phyloP scores from a whole-genome alignment of 2,113 vertebrate species.

The Sinocyclocheilus grahami region DNA sequence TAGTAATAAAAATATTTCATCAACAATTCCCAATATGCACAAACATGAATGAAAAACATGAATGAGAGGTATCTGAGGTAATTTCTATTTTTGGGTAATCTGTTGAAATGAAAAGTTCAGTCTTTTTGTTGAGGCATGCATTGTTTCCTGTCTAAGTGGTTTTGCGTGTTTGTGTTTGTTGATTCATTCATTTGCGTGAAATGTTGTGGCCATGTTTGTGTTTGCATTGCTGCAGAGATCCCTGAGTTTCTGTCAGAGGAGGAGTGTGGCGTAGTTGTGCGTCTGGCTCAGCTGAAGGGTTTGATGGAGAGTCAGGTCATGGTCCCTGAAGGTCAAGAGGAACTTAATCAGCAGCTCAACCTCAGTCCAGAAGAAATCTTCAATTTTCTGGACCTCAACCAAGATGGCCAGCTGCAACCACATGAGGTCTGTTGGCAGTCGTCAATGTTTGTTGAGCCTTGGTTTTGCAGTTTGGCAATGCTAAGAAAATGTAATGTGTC shows the following conservation, averaged over 20 bases:
- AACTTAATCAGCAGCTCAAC: slow-evolving; percentile 87
- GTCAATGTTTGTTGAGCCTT: background rate
- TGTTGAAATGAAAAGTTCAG: background rate
- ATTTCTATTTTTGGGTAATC: background rate
- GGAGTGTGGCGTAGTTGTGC: slow-evolving; percentile 88
- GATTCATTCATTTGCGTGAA: background rate
- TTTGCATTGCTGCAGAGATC: slow-evolving; percentile 79
- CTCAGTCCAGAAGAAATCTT: slow-evolving; percentile 94
- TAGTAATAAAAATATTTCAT: background rate
- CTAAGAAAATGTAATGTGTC: slow-evolving; percentile 4
- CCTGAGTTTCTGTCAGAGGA: slow-evolving; percentile 89
- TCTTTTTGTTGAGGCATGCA: background rate
- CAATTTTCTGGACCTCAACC: slow-evolving; percentile 93
- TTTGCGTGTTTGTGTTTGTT: no score
- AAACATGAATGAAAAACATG: background rate
- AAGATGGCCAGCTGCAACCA: slow-evolving; percentile 90
- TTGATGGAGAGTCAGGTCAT: slow-evolving; percentile 86
- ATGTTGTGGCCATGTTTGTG: slow-evolving; percentile 2
- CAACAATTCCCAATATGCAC: background rate
- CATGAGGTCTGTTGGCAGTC: slow-evolving; percentile 81
- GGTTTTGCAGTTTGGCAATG: background rate
- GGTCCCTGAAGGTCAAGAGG: slow-evolving; percentile 90
- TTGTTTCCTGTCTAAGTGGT: background rate
- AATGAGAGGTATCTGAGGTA: background rate
- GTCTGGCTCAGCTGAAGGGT: slow-evolving; percentile 76